phyloP scores from a whole-genome alignment of 2,888 invertebrate genomes.

The Standfussiana lucernea region DNA sequence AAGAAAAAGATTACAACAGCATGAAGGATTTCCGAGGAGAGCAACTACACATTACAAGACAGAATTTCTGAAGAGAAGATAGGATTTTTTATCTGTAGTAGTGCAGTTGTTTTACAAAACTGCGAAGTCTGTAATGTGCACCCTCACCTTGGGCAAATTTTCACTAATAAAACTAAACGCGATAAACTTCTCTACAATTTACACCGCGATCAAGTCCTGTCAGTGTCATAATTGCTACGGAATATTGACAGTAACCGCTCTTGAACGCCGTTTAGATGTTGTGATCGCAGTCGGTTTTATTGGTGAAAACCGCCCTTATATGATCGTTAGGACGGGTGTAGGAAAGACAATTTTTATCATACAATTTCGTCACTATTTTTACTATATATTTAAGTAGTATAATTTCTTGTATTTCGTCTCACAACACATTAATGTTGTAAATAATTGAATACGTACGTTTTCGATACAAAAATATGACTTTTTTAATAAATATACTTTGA shows the following conservation, averaged over 20 bases:
- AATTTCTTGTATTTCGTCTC: conserved; percentile 43
- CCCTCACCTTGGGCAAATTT: conserved; percentile 4
- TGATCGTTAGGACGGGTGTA: conserved; percentile 60
- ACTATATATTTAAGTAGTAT: conserved; percentile 36
- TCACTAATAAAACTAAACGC: background rate
- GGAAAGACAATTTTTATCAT: conserved; percentile 42
- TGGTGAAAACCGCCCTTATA: conserved; percentile 5
- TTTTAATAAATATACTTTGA: conserved; percentile 70
- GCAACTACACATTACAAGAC: conserved; percentile 35
- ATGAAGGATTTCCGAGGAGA: conserved; percentile 27
- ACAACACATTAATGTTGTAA: conserved; percentile 60
- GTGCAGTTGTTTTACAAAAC: background rate
- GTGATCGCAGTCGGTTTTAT: no score
- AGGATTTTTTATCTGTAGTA: background rate
- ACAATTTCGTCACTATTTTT: conserved; percentile 40
- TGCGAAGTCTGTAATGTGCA: conserved; percentile 43
- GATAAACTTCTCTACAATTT: background rate
- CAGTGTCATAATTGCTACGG: background rate
- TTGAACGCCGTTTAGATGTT: background rate
- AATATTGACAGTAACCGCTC: background rate
- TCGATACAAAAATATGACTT: conserved; percentile 73
- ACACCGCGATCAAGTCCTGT: background rate
- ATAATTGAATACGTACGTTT: conserved; percentile 61
- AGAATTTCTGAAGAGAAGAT: background rate
- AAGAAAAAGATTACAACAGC: conserved; percentile 49